Percentiles rank a stretch among this genome's conserved stretches.
These are phyloP conservation scores for Melospiza georgiana DNA, from an alignment of 2,113 vertebrate species.

Conservation along the genomic window DNA sequence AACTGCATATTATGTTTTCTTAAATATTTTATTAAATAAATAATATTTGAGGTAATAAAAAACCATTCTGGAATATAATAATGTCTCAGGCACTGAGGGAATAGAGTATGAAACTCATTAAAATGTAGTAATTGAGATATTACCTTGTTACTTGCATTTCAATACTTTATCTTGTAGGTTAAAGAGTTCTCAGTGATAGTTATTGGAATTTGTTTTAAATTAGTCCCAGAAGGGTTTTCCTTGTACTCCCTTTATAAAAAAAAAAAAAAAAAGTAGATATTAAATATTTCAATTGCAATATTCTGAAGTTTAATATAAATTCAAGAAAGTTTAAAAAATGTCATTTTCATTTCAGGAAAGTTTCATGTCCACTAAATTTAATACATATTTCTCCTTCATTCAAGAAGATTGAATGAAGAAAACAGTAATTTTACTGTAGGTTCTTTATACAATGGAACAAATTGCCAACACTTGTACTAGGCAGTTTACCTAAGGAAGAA, in stretches of 20 bases:
- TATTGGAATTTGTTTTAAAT: not conserved
- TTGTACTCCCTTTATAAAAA: not conserved
- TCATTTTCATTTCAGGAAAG: not conserved
- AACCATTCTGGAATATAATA: not conserved
- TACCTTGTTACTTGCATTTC: not conserved
- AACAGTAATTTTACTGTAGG: not conserved
- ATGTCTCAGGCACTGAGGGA: not conserved
- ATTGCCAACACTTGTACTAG: not conserved
- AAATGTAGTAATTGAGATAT: not conserved
- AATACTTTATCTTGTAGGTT: not conserved
- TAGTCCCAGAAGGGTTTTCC: not conserved
- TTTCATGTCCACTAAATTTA: not conserved
- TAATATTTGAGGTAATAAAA: not conserved
- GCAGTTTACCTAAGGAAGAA: not conserved
- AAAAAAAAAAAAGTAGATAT: not conserved
- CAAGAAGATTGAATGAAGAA: not conserved
- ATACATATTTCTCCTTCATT: not conserved
- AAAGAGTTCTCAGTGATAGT: not conserved
- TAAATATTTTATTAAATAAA: slow-evolving; percentile 6
- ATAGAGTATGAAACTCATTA: not conserved
- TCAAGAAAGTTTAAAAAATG: not conserved
- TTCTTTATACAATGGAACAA: not conserved
- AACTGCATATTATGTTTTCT: not conserved
- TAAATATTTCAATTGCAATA: not conserved
- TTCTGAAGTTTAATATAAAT: not conserved